These are phyloP conservation scores for Oryzias dopingdopingensis DNA, from an alignment of 2,797 vertebrate species.

Conservation along the genomic window DNA sequence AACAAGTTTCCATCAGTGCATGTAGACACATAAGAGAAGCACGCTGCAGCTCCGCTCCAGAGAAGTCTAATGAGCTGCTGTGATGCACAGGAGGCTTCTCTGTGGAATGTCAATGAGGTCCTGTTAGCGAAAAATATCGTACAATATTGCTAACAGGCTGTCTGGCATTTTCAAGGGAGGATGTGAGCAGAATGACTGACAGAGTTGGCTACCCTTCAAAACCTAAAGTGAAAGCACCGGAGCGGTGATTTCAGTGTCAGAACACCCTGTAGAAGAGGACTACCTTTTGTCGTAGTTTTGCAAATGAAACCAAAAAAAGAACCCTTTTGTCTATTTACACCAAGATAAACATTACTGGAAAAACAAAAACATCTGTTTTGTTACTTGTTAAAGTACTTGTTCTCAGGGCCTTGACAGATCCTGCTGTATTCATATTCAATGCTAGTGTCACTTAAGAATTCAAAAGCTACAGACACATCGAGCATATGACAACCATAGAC, in stretches of 20 bases:
- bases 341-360: constrained; percentile 2
- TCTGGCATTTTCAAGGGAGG: constrained; percentile 74
- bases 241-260: constrained; percentile 18
- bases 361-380: neutral
- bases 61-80: constrained; percentile 62
- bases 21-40: constrained; percentile 6
- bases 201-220: constrained; percentile 48
- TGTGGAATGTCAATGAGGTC: constrained; percentile 72
- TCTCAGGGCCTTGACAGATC: constrained; percentile 57
- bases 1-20: constrained; percentile 16
- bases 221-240: constrained; percentile 44
- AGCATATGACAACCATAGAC: constrained; percentile 22
- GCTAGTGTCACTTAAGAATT: constrained; percentile 62
- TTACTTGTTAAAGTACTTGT: constrained; percentile 52
- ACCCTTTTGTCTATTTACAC: constrained; percentile 7
- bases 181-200: constrained; percentile 65
- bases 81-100: constrained; percentile 61
- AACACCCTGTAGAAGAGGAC: constrained; percentile 2
- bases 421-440: constrained; percentile 77
- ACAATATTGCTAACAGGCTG: constrained; percentile 65
- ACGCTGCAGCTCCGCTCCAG: constrained; percentile 26
- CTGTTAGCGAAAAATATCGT: constrained; percentile 67
- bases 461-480: constrained; percentile 56
- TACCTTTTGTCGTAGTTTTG: constrained; percentile 10
- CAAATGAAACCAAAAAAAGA: constrained; percentile 15